A percentile compares a stretch with the other conserved stretches of the same genome.
phyloP scores from a whole-genome alignment of 2,797 vertebrate genomes.

The Muscicapa striata region DNA sequence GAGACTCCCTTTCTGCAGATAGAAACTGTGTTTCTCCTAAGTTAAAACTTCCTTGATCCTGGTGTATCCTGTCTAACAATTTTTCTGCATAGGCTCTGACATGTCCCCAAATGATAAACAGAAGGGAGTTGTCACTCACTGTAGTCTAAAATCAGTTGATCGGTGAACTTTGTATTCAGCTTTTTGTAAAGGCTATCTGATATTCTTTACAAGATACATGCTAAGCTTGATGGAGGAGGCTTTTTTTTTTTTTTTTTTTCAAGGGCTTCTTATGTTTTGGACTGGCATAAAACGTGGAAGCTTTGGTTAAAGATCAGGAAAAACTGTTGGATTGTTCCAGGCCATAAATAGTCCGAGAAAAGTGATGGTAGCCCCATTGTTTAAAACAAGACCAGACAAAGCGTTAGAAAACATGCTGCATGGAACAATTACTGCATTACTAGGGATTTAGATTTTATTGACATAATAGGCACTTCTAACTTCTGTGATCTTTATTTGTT shows the following conservation, averaged over 20 bases:
- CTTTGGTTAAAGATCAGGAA: slow-evolving; percentile 50
- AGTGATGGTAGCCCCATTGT: slow-evolving; percentile 52
- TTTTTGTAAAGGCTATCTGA: not conserved
- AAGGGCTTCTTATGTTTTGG: not conserved
- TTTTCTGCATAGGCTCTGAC: slow-evolving; percentile 21
- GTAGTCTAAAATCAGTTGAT: not conserved
- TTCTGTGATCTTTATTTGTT: slow-evolving; percentile 67
- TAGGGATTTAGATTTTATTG: slow-evolving; percentile 69
- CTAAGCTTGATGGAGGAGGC: not conserved
- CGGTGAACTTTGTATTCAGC: not conserved
- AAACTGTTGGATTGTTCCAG: slow-evolving; percentile 41
- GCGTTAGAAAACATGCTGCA: slow-evolving; percentile 56
- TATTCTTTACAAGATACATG: not conserved
- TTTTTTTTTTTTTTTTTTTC: too few relatives aligned
- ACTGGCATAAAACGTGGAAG: slow-evolving; percentile 26
- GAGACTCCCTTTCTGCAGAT: slow-evolving; percentile 34
- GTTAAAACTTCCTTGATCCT: not conserved
- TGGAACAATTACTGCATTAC: slow-evolving; percentile 68
- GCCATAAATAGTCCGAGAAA: slow-evolving; percentile 50
- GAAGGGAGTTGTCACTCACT: slow-evolving; percentile 25
- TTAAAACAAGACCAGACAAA: slow-evolving; percentile 69
- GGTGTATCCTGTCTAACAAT: not conserved
- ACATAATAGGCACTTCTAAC: slow-evolving; percentile 66
- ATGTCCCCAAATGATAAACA: not conserved
- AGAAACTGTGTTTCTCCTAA: not conserved